Evolutionary conservation across 2,797 vertebrate genomes (phyloP), one percentile per base, ranked within the genome.

Genomic region (Halcyon smyrnensis): DNA sequence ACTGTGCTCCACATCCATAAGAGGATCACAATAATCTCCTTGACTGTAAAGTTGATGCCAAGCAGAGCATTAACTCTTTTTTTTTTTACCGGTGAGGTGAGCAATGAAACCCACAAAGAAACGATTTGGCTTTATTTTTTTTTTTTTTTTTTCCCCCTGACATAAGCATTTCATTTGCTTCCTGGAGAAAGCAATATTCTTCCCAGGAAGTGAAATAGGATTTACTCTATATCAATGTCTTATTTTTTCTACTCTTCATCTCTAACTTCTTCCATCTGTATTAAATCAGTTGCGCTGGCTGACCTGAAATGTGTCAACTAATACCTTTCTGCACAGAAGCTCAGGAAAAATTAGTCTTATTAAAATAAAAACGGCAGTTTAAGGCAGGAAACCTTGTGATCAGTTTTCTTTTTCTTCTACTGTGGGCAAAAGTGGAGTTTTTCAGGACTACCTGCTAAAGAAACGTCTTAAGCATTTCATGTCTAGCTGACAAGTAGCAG

Each of bases 1-100:
- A 43, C 68, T 23, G 14, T 50, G 41, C 54, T 81, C 65, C 65
- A 54, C 71, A 45, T 60, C 65, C 43, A 0, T 94, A 86, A 93
- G 65, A 89, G 69, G 65, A 93, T 93, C 80, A 21, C 11, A 39
- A 60, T 89, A 69, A 88, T 96, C 79, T 93, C 86, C 57, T 51
- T 39, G 56, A 36, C 64, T 92, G 21, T 87, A 36, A 92, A 68
- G 68, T 15, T 83, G 64, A 73, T 89, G 41, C 23, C 81, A 56
- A 73, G 54, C 34, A 76, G 53, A 28, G n/a, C n/a, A 65, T 93
- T 89, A 96, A 84, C 64, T 75, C 23, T 51, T 78, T 43, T 82
- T 77, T 69, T 79, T 68, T 71, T 20, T 53, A 28, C 75, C 80
- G 37, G 3, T 54, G n/a, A 83, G n/a, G 25, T 76, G 32, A 86